phyloP scores from a whole-genome alignment of 2,797 vertebrate species.

The Loriculus beryllinus region DNA sequence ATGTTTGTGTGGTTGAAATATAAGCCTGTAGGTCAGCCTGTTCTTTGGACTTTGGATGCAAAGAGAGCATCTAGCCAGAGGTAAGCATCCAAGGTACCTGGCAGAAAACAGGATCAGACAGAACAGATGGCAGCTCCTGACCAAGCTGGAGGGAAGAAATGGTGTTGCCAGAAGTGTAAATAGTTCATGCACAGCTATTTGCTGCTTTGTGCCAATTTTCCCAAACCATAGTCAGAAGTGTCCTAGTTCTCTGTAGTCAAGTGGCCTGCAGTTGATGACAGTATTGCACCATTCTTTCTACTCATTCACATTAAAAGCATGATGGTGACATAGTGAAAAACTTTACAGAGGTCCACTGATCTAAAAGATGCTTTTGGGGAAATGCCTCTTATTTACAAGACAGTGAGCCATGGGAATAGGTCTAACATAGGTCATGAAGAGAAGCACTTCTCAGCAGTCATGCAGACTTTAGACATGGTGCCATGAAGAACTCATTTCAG shows the following conservation, averaged over 20 bases:
- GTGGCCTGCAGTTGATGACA: neutral
- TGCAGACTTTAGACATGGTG: neutral
- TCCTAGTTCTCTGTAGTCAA: neutral
- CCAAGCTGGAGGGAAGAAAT: neutral
- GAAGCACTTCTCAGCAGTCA: neutral
- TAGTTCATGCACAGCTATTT: neutral
- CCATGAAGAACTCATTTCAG: neutral
- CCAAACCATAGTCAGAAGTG: neutral
- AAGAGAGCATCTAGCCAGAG: neutral
- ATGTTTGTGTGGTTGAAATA: neutral
- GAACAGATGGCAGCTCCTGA: conserved; percentile 30
- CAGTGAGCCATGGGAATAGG: neutral
- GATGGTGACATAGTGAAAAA: neutral
- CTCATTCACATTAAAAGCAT: neutral
- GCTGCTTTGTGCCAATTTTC: neutral
- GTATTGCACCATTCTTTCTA: neutral
- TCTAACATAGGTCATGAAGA: neutral
- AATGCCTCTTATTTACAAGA: neutral
- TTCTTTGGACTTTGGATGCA: neutral
- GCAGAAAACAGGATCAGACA: conserved; percentile 5
- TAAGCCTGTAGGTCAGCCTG: neutral
- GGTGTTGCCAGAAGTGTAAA: neutral
- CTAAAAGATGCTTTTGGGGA: neutral
- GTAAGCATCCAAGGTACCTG: conserved; percentile 17
- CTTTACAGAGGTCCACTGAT: neutral